Conservation (phyloP, 2,797 vertebrate species). For the Crypturellus tataupa region DNA sequence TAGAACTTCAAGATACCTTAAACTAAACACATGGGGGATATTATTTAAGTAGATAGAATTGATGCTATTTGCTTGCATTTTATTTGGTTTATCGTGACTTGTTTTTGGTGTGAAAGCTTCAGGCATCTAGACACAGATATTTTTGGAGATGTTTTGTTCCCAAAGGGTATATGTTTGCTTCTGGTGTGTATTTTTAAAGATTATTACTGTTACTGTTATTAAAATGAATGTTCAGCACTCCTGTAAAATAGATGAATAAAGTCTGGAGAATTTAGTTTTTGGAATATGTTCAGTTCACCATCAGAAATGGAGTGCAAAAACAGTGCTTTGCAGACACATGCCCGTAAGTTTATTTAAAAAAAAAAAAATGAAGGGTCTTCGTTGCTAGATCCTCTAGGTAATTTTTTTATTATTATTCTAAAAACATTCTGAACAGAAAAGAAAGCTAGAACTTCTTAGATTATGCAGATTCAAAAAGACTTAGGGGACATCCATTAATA, state of each 20-base stretch:
- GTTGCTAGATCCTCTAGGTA: background rate
- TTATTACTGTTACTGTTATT: background rate
- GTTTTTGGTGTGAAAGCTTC: background rate
- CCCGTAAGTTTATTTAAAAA: background rate
- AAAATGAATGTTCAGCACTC: background rate
- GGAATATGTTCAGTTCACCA: background rate
- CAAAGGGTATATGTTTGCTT: background rate
- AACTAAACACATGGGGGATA: background rate
- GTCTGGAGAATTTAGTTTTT: background rate
- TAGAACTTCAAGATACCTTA: background rate
- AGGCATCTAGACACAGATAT: background rate
- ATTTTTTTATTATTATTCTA: background rate
- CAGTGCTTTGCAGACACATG: background rate
- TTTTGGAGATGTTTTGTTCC: background rate
- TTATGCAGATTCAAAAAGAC: conserved; percentile 47
- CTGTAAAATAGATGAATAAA: background rate
- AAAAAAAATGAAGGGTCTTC: background rate
- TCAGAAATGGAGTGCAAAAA: background rate
- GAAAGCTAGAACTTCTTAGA: conserved; percentile 37
- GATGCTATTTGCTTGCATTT: background rate
- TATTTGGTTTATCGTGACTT: background rate
- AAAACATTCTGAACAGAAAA: conserved; percentile 42
- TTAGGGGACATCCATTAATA: conserved; percentile 64
- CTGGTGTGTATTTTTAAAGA: too few relatives aligned
- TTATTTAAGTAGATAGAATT: background rate